Evolutionary conservation across 2,797 vertebrate species (phyloP).

Genomic region (Falco cherrug): DNA sequence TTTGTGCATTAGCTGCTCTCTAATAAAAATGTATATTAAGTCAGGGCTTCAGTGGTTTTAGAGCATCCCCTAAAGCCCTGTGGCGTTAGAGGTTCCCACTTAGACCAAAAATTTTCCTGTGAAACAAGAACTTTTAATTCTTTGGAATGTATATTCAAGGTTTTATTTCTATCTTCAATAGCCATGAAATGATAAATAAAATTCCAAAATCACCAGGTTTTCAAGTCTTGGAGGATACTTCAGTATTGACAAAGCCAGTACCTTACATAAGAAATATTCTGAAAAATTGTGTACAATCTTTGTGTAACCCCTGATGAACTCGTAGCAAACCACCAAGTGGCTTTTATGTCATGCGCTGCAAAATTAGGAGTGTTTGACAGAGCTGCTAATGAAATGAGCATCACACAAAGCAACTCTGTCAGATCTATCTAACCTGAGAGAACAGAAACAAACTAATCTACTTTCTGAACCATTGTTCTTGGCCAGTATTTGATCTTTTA

Average conservation of each 20-base stretch:
- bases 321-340: accelerated
- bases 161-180: conserved; percentile 27
- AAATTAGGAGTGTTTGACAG: background rate
- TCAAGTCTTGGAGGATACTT: background rate
- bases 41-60: background rate
- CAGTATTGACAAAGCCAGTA: background rate
- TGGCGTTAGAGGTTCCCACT: background rate
- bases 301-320: background rate
- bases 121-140: background rate
- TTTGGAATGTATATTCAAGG: conserved; percentile 5
- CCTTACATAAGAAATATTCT: background rate
- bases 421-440: background rate
- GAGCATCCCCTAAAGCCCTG: background rate
- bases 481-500: background rate
- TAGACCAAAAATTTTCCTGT: background rate
- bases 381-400: background rate
- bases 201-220: background rate
- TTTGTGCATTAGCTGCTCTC: background rate
- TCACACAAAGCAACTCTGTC: background rate
- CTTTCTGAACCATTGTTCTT: background rate
- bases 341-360: background rate
- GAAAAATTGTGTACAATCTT: background rate
- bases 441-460: background rate
- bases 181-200: background rate
- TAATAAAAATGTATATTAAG: background rate